A percentile compares a stretch with the other conserved stretches of the same genome.
phyloP scores from a whole-genome alignment of 2,113 vertebrate genomes.

The human (Homo sapiens) region GRCh38 chr16:74092001-74092500 shows the following conservation, averaged over 20 bases:
- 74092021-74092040: background rate
- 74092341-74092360: background rate
- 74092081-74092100: slow-evolving; percentile 9
- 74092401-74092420: background rate
- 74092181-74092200: too few species aligned
- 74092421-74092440: background rate
- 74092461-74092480: background rate
- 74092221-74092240: too few species aligned
- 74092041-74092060: background rate
- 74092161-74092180: background rate
- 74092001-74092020: background rate
- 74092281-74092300: too few species aligned
- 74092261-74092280: too few species aligned
- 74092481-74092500: background rate
- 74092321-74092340: background rate
- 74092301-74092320: too few species aligned
- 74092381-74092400: background rate
- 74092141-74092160: background rate
- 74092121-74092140: background rate
- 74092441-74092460: background rate
- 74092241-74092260: too few species aligned
- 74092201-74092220: too few species aligned
- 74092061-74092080: background rate
- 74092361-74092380: background rate
- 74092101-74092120: background rate